Base-by-base conservation (phyloP, 2,797 vertebrate genomes). In the Petrocephalus sullivani region DNA sequence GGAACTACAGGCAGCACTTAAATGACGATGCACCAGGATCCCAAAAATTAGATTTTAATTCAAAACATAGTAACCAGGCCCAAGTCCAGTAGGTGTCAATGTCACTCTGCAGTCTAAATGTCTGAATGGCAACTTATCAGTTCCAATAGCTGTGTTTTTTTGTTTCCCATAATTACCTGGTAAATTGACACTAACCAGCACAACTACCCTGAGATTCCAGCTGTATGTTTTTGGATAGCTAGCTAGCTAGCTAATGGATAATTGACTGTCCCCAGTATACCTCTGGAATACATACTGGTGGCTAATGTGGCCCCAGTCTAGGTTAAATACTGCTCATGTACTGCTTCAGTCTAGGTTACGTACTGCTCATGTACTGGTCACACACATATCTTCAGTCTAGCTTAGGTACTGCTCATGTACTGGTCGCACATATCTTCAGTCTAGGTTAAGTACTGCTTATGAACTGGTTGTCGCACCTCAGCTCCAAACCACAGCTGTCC, bases 401-500 rank as follows among this genome's bases (percentile, higher is more conserved):
- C 19, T 7, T 75, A 5, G 8, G 28, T 12, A 37, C 67, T 7
- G 67, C 2, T 12, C 23, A 37, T 33, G 23, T 33, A 33, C 67
- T 8, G 4, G 33, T 64, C 5, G 21, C 51, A 84, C 9, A 9
- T 49, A 5, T 53, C 51, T 16, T 49, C 75, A 81, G 75, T 84
- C 82, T 84, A 56, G 49, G 82, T 28, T 58, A 28, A 57, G 54
- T 37, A 86, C 56, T 28, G 33, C 14, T 37, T 14, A 41, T 58
- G 54, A 10, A 58, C 16, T 28, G 10, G 33, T 81, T 88, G 56
- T 10, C 12, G 89, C 95, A 99, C 98, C 97, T 99, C 98, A 1
- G 98, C 98, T 56, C 98, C 98, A 90, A 99, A 99, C 98, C 98
- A 99, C 91, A 99, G 96, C 94, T 99, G 98, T 91, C 98, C 98